Evolutionary conservation across 1,140 invertebrate genomes (phyloP).

Genomic region (Matsumurasca onukii): DNA sequence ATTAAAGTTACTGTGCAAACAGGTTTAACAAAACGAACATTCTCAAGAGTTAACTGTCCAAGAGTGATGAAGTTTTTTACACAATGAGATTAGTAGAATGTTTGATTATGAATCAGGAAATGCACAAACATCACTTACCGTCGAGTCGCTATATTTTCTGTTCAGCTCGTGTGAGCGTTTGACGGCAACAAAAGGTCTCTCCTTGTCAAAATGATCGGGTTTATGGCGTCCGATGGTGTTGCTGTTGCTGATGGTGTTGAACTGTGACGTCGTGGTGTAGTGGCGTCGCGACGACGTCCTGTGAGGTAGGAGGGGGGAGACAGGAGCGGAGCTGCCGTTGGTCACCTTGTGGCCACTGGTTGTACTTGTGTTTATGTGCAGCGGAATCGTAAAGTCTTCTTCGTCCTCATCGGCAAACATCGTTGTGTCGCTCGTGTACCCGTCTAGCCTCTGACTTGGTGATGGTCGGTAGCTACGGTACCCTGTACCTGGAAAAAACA

Average conservation of each 20-base stretch:
- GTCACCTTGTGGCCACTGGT: slow-evolving; percentile 44
- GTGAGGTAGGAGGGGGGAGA: slow-evolving; percentile 58
- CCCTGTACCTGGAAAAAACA: no score
- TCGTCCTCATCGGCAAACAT: slow-evolving; percentile 68
- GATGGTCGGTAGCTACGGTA: slow-evolving; percentile 48
- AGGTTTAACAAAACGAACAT: no score
- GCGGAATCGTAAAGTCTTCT: slow-evolving; percentile 62
- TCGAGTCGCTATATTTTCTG: slow-evolving; percentile 51
- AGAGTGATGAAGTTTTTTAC: no score
- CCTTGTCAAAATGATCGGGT: slow-evolving; percentile 54
- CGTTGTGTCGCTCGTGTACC: slow-evolving; percentile 76
- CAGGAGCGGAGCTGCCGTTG: slow-evolving; percentile 53
- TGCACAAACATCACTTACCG: slow-evolving; percentile 48
- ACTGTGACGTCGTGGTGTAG: slow-evolving; percentile 39
- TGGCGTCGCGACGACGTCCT: slow-evolving; percentile 60
- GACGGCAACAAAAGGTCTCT: slow-evolving; percentile 63
- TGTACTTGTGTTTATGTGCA: slow-evolving; percentile 62
- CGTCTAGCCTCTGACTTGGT: slow-evolving; percentile 51
- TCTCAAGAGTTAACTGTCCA: no score
- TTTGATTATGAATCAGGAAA: no score
- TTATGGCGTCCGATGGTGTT: slow-evolving; percentile 50
- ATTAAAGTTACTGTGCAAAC: no score
- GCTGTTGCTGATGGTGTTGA: slow-evolving; percentile 54
- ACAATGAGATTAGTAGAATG: no score
- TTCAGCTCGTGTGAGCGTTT: slow-evolving; percentile 62